Evolutionary conservation across 1,140 invertebrate genomes (phyloP), one percentile per base, ranked within the genome.

Genomic region (Limonius californicus): DNA sequence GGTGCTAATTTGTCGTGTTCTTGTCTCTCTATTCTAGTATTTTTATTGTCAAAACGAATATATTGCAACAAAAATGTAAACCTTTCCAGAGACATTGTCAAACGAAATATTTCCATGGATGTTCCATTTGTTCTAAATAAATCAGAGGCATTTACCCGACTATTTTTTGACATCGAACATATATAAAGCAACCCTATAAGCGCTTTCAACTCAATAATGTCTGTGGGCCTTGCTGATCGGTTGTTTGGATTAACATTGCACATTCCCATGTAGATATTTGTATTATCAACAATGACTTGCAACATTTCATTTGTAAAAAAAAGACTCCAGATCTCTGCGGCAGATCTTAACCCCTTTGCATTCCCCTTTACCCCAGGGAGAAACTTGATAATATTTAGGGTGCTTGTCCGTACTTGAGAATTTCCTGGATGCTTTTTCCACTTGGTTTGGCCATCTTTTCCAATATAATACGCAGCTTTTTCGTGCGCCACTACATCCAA

Each of bases 41-140:
- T 42, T 61, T 64, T 71, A 15, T 69, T 47, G 59, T 69, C 65
- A 64, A 71, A 69, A 16, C 62, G 20, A 15, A 68, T 30, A 50
- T 58, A 39, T 20, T 23, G 30, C 50, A 59, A 15, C 19, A 71
- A 54, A 42, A 69, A 69, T 47, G 61, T 45, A 59, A 69, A 71
- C 19, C 68, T 62, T 32, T 62, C 23, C 43, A 50, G 16, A 27
- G 32, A 58, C 65, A 69, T 70, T 21, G 65, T 60, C 20, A 66
- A 21, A 8, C 59, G 18, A 39, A 63, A 68, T 30, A 68, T 59
- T 57, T 68, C 57, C 15, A 60, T 35, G 47, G 59, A 39, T 21
- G 35, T 68, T 15, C 60, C 59, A 50, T 61, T 23, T 8, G 21
- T 61, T 55, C 50, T 32, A 16, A 54, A 61, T 8, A 61, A 18